phyloP scores from a whole-genome alignment of 2,797 vertebrate genomes.

The Cetoscarus ocellatus region DNA sequence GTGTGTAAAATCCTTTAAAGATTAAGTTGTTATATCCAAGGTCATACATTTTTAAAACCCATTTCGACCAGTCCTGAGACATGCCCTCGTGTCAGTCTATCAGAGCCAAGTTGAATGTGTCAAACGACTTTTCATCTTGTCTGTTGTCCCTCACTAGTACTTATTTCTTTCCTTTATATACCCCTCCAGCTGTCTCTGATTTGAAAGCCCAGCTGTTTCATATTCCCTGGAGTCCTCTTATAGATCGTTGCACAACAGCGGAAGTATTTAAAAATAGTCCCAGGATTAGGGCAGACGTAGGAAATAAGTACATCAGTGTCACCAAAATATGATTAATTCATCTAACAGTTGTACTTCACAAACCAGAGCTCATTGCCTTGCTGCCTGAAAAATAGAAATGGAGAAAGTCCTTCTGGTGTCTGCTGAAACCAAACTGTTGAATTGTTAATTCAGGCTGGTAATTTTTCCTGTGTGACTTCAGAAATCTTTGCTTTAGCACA shows the following conservation, averaged over 20 bases:
- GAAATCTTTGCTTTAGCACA: conserved; percentile 1
- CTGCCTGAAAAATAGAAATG: conserved; percentile 27
- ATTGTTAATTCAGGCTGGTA: conserved; percentile 10
- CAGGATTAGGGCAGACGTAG: background rate
- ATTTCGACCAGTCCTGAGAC: conserved; percentile 14
- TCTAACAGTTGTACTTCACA: background rate
- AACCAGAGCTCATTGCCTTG: background rate
- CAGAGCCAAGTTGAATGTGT: conserved; percentile 32
- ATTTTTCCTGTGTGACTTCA: conserved; percentile 1
- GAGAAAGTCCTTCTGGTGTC: conserved; percentile 22
- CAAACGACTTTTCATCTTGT: conserved; percentile 32
- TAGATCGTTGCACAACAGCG: conserved; percentile 14
- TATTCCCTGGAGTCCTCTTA: conserved; percentile 23
- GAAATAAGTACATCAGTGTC: background rate
- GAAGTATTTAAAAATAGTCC: conserved; percentile 5
- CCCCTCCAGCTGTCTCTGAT: conserved; percentile 29
- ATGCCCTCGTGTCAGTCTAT: conserved; percentile 19
- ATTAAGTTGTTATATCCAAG: conserved; percentile 8
- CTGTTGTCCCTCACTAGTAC: conserved; percentile 33
- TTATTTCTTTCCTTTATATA: conserved; percentile 29
- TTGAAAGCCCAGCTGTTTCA: conserved; percentile 31
- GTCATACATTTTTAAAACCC: conserved; percentile 29
- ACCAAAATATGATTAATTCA: background rate
- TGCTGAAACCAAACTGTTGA: conserved; percentile 14
- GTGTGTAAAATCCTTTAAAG: conserved; percentile 1